A percentile compares a stretch with the other conserved stretches of the same genome.
Evolutionary conservation across 2,113 vertebrate species (phyloP).

Genomic region (Diphyllodes magnificus): DNA sequence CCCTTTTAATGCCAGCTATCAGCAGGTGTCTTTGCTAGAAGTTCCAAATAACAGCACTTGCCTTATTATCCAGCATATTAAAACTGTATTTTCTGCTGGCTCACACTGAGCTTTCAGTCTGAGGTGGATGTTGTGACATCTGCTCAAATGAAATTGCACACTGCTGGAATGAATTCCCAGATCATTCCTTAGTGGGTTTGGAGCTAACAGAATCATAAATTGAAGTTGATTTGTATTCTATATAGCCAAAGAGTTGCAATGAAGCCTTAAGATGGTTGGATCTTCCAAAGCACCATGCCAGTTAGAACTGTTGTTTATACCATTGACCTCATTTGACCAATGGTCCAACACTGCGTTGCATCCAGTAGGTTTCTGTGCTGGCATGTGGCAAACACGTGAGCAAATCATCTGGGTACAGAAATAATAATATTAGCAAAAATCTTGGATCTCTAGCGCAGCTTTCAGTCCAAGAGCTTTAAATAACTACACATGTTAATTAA

Average conservation of each 20-base stretch:
- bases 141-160: neutral
- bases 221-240: neutral
- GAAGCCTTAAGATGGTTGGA: neutral
- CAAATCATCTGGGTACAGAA: neutral
- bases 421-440: neutral
- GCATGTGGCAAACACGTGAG: neutral
- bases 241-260: neutral
- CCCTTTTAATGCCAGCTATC: constrained; percentile 21
- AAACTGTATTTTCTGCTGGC: constrained; percentile 3
- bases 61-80: neutral
- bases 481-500: constrained; percentile 15
- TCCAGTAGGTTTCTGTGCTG: neutral
- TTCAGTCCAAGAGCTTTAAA: neutral
- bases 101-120: neutral
- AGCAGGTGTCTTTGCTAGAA: neutral
- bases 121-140: neutral
- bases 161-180: neutral
- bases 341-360: neutral
- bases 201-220: neutral
- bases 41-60: neutral
- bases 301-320: neutral
- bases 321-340: neutral
- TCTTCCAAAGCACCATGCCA: neutral
- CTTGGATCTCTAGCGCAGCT: neutral
- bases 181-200: neutral